Conservation (phyloP, 2,113 vertebrate species). For the Siniperca chuatsi region DNA sequence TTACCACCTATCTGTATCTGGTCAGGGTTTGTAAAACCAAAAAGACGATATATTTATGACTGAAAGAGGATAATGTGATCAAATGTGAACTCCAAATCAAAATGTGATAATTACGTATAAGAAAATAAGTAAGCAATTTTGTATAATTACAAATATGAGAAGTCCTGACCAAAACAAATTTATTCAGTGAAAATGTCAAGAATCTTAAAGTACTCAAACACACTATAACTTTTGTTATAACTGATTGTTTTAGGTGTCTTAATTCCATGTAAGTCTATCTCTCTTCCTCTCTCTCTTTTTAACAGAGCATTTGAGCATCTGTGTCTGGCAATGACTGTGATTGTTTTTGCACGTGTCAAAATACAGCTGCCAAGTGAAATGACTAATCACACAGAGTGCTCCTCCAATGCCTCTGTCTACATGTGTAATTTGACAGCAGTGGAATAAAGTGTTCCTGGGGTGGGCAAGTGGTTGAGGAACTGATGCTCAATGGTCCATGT, state of each 20-base stretch:
- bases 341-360: slow-evolving; percentile 82
- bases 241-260: background rate
- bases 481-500: slow-evolving; percentile 66
- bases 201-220: background rate
- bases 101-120: background rate
- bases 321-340: slow-evolving; percentile 72
- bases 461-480: slow-evolving; percentile 46
- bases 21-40: background rate
- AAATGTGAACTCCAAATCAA: background rate
- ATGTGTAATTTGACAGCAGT: slow-evolving; percentile 82
- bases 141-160: background rate
- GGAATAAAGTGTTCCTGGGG: slow-evolving; percentile 68
- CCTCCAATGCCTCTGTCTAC: slow-evolving; percentile 72
- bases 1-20: background rate
- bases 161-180: background rate
- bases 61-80: too few relatives aligned
- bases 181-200: background rate
- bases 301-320: slow-evolving; percentile 51
- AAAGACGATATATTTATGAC: background rate
- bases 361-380: slow-evolving; percentile 85
- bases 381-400: slow-evolving; percentile 83
- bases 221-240: too few relatives aligned
- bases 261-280: background rate
- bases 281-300: slow-evolving; percentile 17
- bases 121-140: background rate